Evolutionary conservation across 1,140 invertebrate genomes (phyloP).

Genomic region (Drosophila orena): DNA sequence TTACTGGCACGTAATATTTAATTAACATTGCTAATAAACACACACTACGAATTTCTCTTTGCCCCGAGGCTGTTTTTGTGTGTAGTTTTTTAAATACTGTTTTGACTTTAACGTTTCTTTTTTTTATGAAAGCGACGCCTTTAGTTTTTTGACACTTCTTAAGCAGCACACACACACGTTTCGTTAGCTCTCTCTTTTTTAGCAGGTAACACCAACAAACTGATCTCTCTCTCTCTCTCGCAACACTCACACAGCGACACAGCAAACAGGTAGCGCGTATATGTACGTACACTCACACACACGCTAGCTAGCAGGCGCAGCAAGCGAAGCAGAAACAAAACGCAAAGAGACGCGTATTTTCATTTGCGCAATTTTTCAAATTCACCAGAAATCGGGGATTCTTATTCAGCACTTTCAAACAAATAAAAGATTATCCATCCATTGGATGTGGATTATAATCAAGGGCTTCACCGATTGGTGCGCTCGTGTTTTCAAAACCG

Average conservation of each 20-base stretch:
- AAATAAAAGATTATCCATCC: not conserved
- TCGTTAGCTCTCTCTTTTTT: slow-evolving; percentile 19
- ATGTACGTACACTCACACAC: slow-evolving; percentile 44
- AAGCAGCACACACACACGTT: slow-evolving; percentile 10
- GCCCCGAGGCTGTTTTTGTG: slow-evolving; percentile 34
- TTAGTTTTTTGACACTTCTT: slow-evolving; percentile 76
- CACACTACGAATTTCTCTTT: slow-evolving; percentile 60
- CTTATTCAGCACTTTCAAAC: slow-evolving; percentile 23
- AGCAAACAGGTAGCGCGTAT: slow-evolving; percentile 70
- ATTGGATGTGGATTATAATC: slow-evolving; percentile 5
- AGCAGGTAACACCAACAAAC: slow-evolving; percentile 52
- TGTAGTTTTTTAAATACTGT: slow-evolving; percentile 13
- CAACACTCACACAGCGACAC: slow-evolving; percentile 34
- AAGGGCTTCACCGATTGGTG: slow-evolving; percentile 18
- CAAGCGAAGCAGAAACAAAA: slow-evolving; percentile 71
- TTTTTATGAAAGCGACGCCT: slow-evolving; percentile 77
- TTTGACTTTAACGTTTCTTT: slow-evolving; percentile 49
- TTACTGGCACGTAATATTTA: slow-evolving; percentile 75
- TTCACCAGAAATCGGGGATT: slow-evolving; percentile 12
- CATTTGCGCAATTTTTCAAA: slow-evolving; percentile 42
- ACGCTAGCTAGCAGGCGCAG: slow-evolving; percentile 27
- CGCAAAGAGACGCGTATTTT: slow-evolving; percentile 62
- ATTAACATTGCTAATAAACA: slow-evolving; percentile 67
- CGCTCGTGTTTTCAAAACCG: slow-evolving; percentile 14
- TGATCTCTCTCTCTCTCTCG: slow-evolving; percentile 25